phyloP scores from a whole-genome alignment of 1,140 invertebrate genomes.

The Laupala kohalensis region DNA sequence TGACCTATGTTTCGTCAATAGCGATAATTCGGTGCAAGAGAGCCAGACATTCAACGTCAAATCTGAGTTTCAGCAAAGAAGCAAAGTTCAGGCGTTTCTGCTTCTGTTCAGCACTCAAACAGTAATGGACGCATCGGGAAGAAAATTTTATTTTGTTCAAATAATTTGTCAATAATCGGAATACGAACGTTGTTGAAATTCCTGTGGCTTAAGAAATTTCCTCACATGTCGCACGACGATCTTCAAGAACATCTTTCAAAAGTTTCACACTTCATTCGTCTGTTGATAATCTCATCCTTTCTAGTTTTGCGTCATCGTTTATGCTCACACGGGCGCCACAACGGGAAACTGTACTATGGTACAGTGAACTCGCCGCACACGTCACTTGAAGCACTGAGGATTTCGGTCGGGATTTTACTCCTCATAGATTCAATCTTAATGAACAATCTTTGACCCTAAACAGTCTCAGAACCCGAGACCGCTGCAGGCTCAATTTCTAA shows the following conservation, averaged over 20 bases:
- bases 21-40: no score
- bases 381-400: neutral
- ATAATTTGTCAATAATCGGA: neutral
- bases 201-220: neutral
- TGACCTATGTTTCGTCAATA: no score
- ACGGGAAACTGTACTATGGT: neutral
- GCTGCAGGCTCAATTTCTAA: neutral
- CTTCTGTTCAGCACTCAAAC: no score
- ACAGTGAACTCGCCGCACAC: neutral
- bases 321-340: neutral
- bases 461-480: neutral
- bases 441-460: neutral
- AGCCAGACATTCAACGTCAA: no score
- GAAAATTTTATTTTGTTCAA: no score
- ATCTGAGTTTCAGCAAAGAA: no score
- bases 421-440: neutral
- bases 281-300: neutral
- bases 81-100: no score
- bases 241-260: neutral
- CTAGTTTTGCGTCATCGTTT: neutral
- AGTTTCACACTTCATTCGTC: neutral
- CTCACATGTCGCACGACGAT: neutral
- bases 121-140: no score
- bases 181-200: neutral
- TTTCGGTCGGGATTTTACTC: neutral